phyloP scores from a whole-genome alignment of 2,113 vertebrate genomes.

The Trichomycterus rosablanca region DNA sequence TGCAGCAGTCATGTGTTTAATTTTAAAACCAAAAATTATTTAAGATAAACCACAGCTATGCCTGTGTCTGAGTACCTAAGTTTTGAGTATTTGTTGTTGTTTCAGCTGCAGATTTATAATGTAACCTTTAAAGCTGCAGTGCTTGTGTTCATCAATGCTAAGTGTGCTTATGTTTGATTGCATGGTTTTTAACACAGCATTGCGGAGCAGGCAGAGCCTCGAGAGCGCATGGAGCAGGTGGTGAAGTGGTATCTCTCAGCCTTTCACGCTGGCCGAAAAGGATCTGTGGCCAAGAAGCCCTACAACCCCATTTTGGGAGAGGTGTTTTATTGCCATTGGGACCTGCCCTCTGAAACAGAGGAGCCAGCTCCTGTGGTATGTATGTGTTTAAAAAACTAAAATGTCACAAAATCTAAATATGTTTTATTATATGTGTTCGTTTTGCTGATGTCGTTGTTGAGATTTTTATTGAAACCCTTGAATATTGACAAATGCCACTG shows the following conservation, averaged over 20 bases:
- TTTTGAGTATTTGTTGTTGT: too few species aligned
- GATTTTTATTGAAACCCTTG: too few species aligned
- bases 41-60: too few species aligned
- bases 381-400: neutral
- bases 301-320: conserved; percentile 97
- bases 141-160: too few species aligned
- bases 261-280: conserved; percentile 97
- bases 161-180: neutral
- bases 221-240: conserved; percentile 92
- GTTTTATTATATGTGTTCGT: too few species aligned
- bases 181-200: conserved; percentile 67
- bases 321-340: conserved; percentile 96
- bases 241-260: conserved; percentile 98
- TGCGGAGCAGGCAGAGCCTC: conserved; percentile 86
- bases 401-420: neutral
- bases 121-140: too few species aligned
- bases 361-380: conserved; percentile 64
- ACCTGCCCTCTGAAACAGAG: conserved; percentile 78
- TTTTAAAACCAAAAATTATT: too few species aligned
- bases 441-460: too few species aligned
- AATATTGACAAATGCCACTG: too few species aligned
- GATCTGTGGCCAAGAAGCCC: conserved; percentile 97
- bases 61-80: too few species aligned
- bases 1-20: too few species aligned
- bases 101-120: too few species aligned